Conservation (phyloP, 2,888 invertebrate genomes). For the Cataglyphis livida region DNA sequence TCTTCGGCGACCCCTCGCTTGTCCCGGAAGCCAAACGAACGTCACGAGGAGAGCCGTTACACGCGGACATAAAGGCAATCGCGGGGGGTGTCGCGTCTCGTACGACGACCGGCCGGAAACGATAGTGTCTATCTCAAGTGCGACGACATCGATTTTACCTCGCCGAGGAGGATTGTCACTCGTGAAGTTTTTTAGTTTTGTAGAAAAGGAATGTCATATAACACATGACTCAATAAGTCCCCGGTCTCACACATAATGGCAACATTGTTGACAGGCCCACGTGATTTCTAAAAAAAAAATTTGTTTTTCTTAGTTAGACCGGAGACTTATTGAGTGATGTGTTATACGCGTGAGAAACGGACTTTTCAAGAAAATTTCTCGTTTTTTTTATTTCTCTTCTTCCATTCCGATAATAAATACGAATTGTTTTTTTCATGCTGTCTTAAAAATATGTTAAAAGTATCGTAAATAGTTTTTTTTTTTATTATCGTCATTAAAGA, state of each 20-base stretch:
- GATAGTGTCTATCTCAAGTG: constrained; percentile 47
- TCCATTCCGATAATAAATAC: background rate
- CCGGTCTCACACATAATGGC: no score
- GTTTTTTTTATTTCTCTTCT: no score
- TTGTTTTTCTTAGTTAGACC: no score
- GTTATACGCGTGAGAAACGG: background rate
- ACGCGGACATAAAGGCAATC: constrained; percentile 62
- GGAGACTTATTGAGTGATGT: no score
- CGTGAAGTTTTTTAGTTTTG: background rate
- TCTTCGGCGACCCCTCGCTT: constrained; percentile 83
- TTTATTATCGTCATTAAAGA: background rate
- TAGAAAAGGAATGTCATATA: background rate
- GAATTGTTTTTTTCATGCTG: background rate
- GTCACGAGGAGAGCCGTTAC: constrained; percentile 78
- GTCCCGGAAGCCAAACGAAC: constrained; percentile 82
- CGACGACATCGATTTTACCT: constrained; percentile 28
- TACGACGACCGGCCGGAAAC: constrained; percentile 55
- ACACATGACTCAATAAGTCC: no score
- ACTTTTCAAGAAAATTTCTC: background rate
- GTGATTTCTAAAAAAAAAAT: no score
- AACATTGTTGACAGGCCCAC: no score
- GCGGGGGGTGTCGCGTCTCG: constrained; percentile 58
- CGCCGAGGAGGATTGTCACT: background rate
- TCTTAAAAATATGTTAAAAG: background rate
- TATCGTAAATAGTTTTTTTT: background rate